Evolutionary conservation across 2,888 invertebrate species (phyloP).

Genomic region (Sphecodes monilicornis): DNA sequence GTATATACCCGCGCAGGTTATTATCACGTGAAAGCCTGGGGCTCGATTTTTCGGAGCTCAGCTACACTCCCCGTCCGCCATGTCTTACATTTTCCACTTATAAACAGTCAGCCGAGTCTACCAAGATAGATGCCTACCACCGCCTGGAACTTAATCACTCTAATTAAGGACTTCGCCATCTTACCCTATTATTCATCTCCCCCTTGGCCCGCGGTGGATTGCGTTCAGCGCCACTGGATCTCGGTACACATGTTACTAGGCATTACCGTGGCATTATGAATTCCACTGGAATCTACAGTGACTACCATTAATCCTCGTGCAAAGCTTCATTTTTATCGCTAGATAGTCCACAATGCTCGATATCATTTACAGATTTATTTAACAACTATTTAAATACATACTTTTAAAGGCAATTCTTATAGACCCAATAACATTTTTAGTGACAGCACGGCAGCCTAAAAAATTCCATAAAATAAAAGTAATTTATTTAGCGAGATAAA

Average conservation of each 20-base stretch:
- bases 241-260: conserved; percentile 36
- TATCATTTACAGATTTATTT: background rate
- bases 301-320: background rate
- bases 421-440: too few species aligned
- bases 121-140: conserved; percentile 57
- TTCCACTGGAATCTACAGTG: background rate
- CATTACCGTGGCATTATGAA: conserved; percentile 26
- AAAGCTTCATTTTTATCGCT: background rate
- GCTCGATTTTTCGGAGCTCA: conserved; percentile 36
- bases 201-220: conserved; percentile 38
- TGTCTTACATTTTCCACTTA: conserved; percentile 46
- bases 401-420: too few species aligned
- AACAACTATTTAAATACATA: background rate
- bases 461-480: too few species aligned
- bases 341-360: background rate
- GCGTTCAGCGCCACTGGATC: conserved; percentile 47
- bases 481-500: too few species aligned
- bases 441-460: too few species aligned
- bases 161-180: conserved; percentile 65
- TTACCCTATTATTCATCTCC: conserved; percentile 62
- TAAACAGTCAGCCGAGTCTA: conserved; percentile 45
- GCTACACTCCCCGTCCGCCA: conserved; percentile 16
- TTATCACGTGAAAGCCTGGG: conserved; percentile 31
- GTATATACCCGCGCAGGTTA: conserved; percentile 17
- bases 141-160: conserved; percentile 63